Evolutionary conservation across 1,140 invertebrate species (phyloP).

Genomic region (Luehdorfia chinensis): DNA sequence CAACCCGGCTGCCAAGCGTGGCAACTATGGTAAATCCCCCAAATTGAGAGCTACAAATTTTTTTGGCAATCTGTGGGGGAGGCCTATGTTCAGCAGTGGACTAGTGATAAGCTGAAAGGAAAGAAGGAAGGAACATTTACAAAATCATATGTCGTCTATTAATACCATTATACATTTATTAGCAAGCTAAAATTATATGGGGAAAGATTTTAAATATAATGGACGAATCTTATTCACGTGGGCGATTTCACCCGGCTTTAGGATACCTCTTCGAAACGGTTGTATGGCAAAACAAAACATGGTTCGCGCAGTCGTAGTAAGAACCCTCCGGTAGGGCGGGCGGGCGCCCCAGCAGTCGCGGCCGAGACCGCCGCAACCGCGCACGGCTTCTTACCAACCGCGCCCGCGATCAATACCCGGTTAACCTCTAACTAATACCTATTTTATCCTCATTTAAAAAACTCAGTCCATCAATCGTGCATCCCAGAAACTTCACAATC

Average conservation of each 20-base stretch:
- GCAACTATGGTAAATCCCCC: too few species aligned
- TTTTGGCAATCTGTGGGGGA: too few species aligned
- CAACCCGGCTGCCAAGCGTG: too few species aligned
- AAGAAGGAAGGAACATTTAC: too few species aligned
- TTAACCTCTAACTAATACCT: conserved; percentile 28
- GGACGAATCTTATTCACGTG: too few species aligned
- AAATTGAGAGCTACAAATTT: too few species aligned
- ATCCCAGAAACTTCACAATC: neutral
- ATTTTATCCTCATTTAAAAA: conserved; percentile 26
- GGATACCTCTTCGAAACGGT: conserved; percentile 31
- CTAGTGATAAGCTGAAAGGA: too few species aligned
- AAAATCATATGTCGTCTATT: too few species aligned
- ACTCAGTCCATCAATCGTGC: conserved; percentile 17
- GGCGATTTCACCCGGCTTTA: conserved; percentile 28
- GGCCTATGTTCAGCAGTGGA: too few species aligned
- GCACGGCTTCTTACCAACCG: conserved; percentile 33
- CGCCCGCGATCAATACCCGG: conserved; percentile 50
- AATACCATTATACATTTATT: too few species aligned
- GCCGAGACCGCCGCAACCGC: conserved; percentile 55
- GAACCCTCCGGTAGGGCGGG: conserved; percentile 32
- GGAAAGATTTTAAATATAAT: too few species aligned
- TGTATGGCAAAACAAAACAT: conserved; percentile 44
- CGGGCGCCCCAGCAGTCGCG: conserved; percentile 49
- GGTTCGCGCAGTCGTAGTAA: conserved; percentile 52
- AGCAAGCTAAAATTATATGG: too few species aligned